Conservation (phyloP, 2,888 invertebrate species). For the Drosophila anomalata region DNA sequence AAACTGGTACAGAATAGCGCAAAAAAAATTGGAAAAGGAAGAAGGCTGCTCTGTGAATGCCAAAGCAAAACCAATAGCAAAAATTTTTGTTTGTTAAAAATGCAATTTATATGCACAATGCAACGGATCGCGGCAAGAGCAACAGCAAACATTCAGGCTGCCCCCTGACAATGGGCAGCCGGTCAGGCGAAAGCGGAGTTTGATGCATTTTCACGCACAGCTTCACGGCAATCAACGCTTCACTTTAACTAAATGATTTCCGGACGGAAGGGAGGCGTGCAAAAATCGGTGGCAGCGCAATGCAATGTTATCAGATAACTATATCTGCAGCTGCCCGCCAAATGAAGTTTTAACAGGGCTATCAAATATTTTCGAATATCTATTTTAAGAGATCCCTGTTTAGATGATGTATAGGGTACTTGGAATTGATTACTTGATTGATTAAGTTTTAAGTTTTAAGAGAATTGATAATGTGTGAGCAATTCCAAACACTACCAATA, state of each 20-base stretch:
- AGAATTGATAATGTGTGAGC: too few species aligned
- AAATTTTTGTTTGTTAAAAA: slow-evolving; percentile 68
- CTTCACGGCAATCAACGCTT: slow-evolving; percentile 73
- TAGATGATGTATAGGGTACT: too few species aligned
- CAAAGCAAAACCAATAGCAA: slow-evolving; percentile 38
- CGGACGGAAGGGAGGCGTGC: not conserved
- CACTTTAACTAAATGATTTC: slow-evolving; percentile 63
- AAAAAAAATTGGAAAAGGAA: slow-evolving; percentile 1
- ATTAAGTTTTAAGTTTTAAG: too few species aligned
- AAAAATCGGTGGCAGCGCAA: slow-evolving; percentile 8
- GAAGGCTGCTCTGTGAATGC: slow-evolving; percentile 11
- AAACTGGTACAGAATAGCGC: slow-evolving; percentile 19
- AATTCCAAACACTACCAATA: too few species aligned
- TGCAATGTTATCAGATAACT: slow-evolving; percentile 19
- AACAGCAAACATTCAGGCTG: slow-evolving; percentile 30
- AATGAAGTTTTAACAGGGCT: not conserved
- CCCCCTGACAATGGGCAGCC: slow-evolving; percentile 33
- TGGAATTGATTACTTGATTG: too few species aligned
- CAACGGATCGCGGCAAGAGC: slow-evolving; percentile 53
- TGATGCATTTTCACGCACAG: slow-evolving; percentile 68
- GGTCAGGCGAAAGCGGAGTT: slow-evolving; percentile 52
- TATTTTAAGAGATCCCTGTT: not conserved
- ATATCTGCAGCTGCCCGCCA: slow-evolving; percentile 1
- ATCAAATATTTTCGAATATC: not conserved
- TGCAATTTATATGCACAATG: slow-evolving; percentile 74